phyloP scores from a whole-genome alignment of 2,888 invertebrate genomes.

The Lepidocyrtinus sp. region DNA sequence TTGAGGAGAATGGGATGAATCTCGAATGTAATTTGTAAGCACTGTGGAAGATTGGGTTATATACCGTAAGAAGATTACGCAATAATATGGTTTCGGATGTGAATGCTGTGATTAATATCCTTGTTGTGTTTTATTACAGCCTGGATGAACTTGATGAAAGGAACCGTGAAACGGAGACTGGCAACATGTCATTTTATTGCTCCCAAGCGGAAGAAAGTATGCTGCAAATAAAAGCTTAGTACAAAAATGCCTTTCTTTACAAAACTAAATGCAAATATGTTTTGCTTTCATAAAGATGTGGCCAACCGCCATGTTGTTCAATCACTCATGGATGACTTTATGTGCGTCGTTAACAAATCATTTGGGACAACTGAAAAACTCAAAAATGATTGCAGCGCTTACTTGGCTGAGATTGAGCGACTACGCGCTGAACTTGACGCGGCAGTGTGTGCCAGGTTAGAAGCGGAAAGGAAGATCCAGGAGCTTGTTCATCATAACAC shows the following conservation, averaged over 20 bases:
- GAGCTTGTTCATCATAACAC: constrained; percentile 49
- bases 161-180: neutral
- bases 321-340: constrained; percentile 58
- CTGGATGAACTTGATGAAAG: too few species aligned
- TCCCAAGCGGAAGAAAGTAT: constrained; percentile 24
- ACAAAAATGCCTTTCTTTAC: constrained; percentile 1
- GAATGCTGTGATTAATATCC: neutral
- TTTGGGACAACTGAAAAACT: constrained; percentile 46
- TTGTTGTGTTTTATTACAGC: too few species aligned
- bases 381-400: constrained; percentile 14
- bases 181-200: constrained; percentile 32
- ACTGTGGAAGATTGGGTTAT: too few species aligned
- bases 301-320: constrained; percentile 51
- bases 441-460: constrained; percentile 48
- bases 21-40: too few species aligned
- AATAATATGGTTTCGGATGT: neutral
- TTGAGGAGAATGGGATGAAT: too few species aligned
- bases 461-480: constrained; percentile 58
- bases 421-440: constrained; percentile 51
- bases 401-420: constrained; percentile 44
- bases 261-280: neutral
- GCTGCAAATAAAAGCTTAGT: neutral
- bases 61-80: too few species aligned
- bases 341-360: constrained; percentile 64
- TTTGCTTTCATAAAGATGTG: constrained; percentile 15